phyloP scores from a whole-genome alignment of 2,797 vertebrate species.

The Oreochromis grahami region DNA sequence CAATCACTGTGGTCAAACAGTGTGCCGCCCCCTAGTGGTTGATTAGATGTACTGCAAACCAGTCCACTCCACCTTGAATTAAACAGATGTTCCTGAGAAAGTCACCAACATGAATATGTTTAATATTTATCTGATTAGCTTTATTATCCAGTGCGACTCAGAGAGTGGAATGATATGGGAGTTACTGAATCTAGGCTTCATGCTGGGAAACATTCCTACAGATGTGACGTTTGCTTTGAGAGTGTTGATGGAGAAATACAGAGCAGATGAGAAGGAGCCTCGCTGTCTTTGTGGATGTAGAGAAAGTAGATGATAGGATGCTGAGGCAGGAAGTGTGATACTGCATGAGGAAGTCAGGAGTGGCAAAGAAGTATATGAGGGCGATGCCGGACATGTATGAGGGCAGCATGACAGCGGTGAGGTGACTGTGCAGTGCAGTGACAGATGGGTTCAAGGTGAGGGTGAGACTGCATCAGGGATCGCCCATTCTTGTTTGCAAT shows the following conservation, averaged over 20 bases:
- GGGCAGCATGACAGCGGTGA: background rate
- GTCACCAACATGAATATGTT: background rate
- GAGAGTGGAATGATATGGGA: background rate
- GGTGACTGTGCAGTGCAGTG: background rate
- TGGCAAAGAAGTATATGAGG: background rate
- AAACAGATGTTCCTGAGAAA: background rate
- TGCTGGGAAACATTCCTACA: background rate
- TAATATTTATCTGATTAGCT: background rate
- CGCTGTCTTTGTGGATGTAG: background rate
- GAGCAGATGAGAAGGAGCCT: background rate
- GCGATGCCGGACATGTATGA: background rate
- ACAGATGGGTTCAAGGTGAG: background rate
- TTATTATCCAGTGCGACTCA: accelerated
- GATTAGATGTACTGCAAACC: background rate
- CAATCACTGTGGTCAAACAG: background rate
- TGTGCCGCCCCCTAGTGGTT: background rate
- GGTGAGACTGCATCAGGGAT: accelerated
- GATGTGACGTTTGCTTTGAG: background rate
- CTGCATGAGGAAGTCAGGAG: background rate
- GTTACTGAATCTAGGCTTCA: accelerated
- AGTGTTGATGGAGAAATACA: background rate
- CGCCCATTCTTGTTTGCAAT: background rate
- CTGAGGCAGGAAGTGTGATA: background rate
- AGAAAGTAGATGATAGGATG: background rate
- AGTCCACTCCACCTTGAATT: background rate